Conservation (phyloP, 2,797 vertebrate genomes). For the Anomalospiza imberbis region DNA sequence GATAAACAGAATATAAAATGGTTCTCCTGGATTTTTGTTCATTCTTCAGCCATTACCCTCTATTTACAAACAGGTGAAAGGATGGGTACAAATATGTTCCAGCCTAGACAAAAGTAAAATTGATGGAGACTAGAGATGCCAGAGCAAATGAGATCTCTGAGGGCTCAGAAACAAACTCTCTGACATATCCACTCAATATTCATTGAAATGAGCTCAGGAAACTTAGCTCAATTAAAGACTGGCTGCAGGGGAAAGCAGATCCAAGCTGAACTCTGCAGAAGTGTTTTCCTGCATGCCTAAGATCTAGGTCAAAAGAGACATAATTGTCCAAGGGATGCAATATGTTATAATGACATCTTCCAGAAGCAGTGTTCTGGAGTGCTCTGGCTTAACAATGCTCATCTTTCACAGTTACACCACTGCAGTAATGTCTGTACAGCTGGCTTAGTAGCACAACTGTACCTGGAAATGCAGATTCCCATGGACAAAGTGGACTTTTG, state of each 20-base stretch:
- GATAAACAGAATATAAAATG: background rate
- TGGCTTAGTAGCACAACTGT: background rate
- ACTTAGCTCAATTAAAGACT: background rate
- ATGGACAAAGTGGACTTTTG: background rate
- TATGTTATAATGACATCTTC: background rate
- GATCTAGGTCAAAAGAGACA: background rate
- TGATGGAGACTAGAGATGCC: background rate
- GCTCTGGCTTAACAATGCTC: background rate
- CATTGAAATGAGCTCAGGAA: background rate
- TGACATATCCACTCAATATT: conserved; percentile 19
- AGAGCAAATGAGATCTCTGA: conserved; percentile 34
- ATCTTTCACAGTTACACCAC: background rate
- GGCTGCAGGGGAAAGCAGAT: background rate
- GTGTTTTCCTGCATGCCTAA: background rate
- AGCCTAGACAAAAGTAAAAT: conserved; percentile 1
- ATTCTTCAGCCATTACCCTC: background rate
- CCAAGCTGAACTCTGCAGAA: background rate
- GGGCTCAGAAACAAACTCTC: background rate
- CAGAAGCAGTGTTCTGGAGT: background rate
- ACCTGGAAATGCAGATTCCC: background rate
- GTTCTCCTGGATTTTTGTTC: background rate
- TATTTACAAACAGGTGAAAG: background rate
- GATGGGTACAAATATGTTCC: background rate
- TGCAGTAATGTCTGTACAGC: background rate
- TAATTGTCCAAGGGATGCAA: background rate